Base-by-base conservation (phyloP, 2,888 invertebrate species). In the Callosobruchus maculatus region DNA sequence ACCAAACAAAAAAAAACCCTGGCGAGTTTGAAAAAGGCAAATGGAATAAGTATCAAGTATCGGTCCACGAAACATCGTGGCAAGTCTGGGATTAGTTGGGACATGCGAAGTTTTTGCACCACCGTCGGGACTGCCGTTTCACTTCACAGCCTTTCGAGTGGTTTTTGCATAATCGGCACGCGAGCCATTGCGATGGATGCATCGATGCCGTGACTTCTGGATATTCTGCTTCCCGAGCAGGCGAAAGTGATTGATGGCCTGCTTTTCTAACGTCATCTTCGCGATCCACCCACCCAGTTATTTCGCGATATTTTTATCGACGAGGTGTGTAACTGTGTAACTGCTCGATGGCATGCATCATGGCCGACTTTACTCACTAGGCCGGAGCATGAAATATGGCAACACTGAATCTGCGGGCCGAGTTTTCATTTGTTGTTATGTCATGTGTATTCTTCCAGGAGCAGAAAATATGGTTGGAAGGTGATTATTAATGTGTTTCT, bases 91-190 rank as follows among this genome's bases (percentile, higher is more conserved):
- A 49, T 69, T 22, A 70, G 18, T 70, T 30, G 13, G 13, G 13
- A 22, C 21, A 70, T 26, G 70, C 26, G 21, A 30, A 22, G 21
- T 67, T 71, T 71, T 26, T 22, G 49, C 20, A n/a, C 20, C 70
- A 21, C 22, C n/a, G n/a, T n/a, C n/a, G n/a, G n/a, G n/a, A n/a
- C n/a, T n/a, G 7, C 26, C n/a, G 21, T 70, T 21, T 70, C 22
- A 31, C 72, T 70, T 71, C 72, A 74, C n/a, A 68, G 84, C 49
- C 49, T 5, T 49, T 49, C 49, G 18, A 49, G 49, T 49, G 49
- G 13, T 49, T 49, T 49, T 18, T 49, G 49, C 49, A 49, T 49
- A 49, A 49, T 49, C 13, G 49, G 13, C 49, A 49, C 49, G 49
- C 49, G 13, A 49, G 1, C 49, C 18, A 3, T 5, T 13, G 49